These are phyloP conservation scores for Paramacrobiotus metropolitanus DNA, from an alignment of 1,140 invertebrate species.

Conservation along the genomic window DNA sequence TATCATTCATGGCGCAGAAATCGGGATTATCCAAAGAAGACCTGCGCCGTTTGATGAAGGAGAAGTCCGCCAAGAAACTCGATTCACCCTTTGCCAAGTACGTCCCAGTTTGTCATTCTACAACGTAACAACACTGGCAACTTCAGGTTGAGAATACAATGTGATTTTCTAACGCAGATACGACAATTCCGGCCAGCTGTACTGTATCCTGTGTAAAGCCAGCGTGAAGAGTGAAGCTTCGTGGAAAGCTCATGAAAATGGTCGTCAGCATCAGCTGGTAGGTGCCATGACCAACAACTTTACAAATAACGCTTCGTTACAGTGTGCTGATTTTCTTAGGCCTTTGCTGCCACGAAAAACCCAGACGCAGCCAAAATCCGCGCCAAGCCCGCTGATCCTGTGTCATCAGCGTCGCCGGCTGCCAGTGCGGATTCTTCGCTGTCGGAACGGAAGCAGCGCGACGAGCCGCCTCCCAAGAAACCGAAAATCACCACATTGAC, in stretches of 20 bases:
- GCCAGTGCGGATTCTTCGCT: no score
- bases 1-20: no score
- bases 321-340: not conserved
- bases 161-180: not conserved
- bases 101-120: not conserved
- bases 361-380: not conserved
- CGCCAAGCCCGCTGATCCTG: no score
- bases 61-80: not conserved
- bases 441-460: not conserved
- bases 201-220: not conserved
- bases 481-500: not conserved
- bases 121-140: not conserved
- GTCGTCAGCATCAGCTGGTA: not conserved
- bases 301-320: not conserved
- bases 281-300: not conserved
- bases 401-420: no score
- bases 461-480: not conserved
- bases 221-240: not conserved
- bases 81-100: constrained; percentile 1
- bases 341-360: not conserved
- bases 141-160: not conserved
- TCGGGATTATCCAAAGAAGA: not conserved
- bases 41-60: not conserved
- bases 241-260: constrained; percentile 2
- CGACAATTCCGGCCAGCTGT: not conserved